Conservation (phyloP, 2,113 vertebrate genomes). For the Charadrius vociferus region DNA sequence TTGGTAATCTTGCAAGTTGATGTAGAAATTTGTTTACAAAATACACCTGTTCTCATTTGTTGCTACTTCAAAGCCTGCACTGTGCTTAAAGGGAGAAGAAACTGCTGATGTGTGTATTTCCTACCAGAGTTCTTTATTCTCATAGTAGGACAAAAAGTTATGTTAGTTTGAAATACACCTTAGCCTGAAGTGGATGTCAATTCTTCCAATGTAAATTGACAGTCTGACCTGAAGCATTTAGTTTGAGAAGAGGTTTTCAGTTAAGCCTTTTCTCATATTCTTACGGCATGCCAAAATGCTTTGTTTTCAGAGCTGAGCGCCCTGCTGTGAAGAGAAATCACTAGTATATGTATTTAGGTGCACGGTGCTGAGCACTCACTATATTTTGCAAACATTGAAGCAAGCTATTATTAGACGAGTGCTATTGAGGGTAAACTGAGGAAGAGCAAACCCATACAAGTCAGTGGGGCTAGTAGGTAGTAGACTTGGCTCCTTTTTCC, state of each 20-base stretch:
- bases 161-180: not conserved
- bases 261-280: not conserved
- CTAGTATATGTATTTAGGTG: not conserved
- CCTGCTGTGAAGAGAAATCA: not conserved
- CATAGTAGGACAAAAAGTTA: not conserved
- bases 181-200: not conserved
- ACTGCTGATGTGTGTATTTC: not conserved
- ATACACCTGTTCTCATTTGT: slow-evolving; percentile 1
- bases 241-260: not conserved
- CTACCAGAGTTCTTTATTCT: not conserved
- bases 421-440: not conserved
- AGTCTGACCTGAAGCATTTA: not conserved
- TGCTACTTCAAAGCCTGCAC: not conserved
- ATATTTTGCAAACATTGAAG: not conserved
- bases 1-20: not conserved
- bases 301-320: not conserved
- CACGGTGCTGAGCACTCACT: not conserved
- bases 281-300: not conserved
- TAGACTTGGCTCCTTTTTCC: not conserved
- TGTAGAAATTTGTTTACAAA: slow-evolving; percentile 15
- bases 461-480: not conserved
- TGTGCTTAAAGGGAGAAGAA: not conserved
- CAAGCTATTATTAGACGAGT: not conserved
- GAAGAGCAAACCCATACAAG: not conserved
- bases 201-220: not conserved